Conservation (phyloP, 2,797 vertebrate species). For the Chiloscyllium punctatum region DNA sequence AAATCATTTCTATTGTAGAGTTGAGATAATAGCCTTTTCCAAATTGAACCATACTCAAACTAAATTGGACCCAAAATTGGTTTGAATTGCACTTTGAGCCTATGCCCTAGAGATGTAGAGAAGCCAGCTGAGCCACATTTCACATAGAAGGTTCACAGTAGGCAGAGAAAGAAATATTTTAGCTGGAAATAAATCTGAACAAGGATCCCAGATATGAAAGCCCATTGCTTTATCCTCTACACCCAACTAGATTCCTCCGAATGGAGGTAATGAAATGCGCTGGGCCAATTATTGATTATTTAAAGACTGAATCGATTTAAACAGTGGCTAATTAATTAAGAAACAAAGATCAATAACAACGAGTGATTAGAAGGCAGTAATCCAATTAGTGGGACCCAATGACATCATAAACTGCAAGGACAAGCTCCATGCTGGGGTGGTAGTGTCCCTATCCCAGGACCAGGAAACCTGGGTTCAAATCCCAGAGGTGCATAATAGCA, state of each 20-base stretch:
- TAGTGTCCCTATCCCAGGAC: no score
- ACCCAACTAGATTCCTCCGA: background rate
- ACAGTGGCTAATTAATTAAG: background rate
- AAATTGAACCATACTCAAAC: background rate
- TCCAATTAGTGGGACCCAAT: background rate
- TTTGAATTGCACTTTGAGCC: background rate
- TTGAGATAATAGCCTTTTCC: background rate
- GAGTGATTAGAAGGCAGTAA: constrained; percentile 7
- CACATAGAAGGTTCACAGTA: background rate
- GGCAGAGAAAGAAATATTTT: background rate
- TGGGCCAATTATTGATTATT: background rate
- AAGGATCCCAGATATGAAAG: background rate
- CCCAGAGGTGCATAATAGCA: no score
- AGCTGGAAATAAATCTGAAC: background rate
- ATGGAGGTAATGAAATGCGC: background rate
- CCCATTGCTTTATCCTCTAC: background rate
- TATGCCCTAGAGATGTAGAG: background rate
- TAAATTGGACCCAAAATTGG: background rate
- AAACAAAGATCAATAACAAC: background rate
- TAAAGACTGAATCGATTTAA: background rate
- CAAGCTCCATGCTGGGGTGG: background rate
- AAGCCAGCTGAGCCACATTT: background rate
- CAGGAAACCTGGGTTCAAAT: no score
- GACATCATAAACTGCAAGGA: constrained; percentile 1
- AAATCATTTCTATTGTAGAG: no score